Base-by-base conservation (phyloP, 2,113 vertebrate species). In the Pelecanus crispus region DNA sequence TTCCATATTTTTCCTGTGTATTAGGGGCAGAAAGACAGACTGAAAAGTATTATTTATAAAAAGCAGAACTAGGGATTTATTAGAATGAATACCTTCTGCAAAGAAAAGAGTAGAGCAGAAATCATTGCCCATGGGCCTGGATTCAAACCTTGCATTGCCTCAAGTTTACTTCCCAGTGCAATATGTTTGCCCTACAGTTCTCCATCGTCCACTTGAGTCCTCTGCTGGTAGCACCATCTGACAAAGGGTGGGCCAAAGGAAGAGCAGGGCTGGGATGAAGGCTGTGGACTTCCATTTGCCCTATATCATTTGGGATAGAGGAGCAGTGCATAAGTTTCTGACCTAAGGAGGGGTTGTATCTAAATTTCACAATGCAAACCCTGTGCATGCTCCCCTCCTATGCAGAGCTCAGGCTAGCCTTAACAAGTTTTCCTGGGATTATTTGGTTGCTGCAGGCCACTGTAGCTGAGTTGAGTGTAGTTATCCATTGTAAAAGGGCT, bases 401-500 rank as follows among this genome's bases (percentile, higher is more conserved):
- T 6, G 2, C 47, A 47, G 55, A 78, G 65, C 44, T 84, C 19
- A 50, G 65, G 56, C 77, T 26, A 66, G 73, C 77, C 86, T 68
- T 74, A 40, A 74, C 89, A 91, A 73, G 74, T 94, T 80, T 82
- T 88, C 58, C 87, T 8, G 34, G 81, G 80, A 75, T 89, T 56
- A 59, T 93, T 84, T 91, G 66, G 32, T 42, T 80, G 58, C 86
- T 90, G 79, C 25, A 61, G 90, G 90, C 40, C 40, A 77, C 85
- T 82, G 81, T 78, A 53, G 78, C 74, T 11, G 71, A 78, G 59
- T 32, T 70, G 63, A 77, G 74, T 47, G 71, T 81, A 94, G 88
- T 94, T 88, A 95, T 55, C 65, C n/a, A 1, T 73, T 20, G 42
- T 77, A 55, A 94, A 94, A 90, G 49, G 67, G 86, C 80, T 96